These are phyloP conservation scores for Vanessa atalanta DNA, from an alignment of 1,140 invertebrate species.

Conservation along the genomic window DNA sequence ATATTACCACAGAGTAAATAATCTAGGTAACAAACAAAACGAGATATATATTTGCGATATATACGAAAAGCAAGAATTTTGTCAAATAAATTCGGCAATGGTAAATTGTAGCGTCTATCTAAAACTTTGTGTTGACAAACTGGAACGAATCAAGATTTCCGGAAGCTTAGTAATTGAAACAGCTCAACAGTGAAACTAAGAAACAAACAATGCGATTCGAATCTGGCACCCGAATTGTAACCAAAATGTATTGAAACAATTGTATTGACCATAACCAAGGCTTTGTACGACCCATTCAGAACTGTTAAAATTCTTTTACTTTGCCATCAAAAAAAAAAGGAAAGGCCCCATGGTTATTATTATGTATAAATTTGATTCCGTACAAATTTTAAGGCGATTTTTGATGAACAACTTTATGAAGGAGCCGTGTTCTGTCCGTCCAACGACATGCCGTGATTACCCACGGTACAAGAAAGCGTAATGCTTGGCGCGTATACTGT, in stretches of 20 bases:
- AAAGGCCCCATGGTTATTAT: neutral
- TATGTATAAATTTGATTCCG: slow-evolving; percentile 10
- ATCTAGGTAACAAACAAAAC: too few relatives aligned
- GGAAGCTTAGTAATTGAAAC: slow-evolving; percentile 60
- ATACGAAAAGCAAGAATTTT: slow-evolving; percentile 8
- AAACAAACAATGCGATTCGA: slow-evolving; percentile 53
- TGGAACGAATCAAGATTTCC: slow-evolving; percentile 52
- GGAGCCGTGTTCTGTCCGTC: too few relatives aligned
- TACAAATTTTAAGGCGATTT: neutral
- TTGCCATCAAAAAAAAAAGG: slow-evolving; percentile 25
- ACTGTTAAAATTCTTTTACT: slow-evolving; percentile 37
- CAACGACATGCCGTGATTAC: too few relatives aligned
- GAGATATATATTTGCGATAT: too few relatives aligned
- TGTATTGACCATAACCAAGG: slow-evolving; percentile 52
- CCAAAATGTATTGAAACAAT: slow-evolving; percentile 61
- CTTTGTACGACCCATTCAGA: slow-evolving; percentile 54
- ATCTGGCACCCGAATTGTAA: slow-evolving; percentile 59
- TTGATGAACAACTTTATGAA: neutral
- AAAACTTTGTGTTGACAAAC: slow-evolving; percentile 41
- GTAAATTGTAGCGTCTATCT: slow-evolving; percentile 32
- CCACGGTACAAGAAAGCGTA: too few relatives aligned
- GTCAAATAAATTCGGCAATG: slow-evolving; percentile 28
- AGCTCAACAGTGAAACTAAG: slow-evolving; percentile 49
- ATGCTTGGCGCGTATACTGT: too few relatives aligned
- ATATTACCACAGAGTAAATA: too few relatives aligned